A percentile compares a stretch with the other conserved stretches of the same genome.
phyloP scores from a whole-genome alignment of 2,888 invertebrate species.

The Epiperipatus broadwayi region DNA sequence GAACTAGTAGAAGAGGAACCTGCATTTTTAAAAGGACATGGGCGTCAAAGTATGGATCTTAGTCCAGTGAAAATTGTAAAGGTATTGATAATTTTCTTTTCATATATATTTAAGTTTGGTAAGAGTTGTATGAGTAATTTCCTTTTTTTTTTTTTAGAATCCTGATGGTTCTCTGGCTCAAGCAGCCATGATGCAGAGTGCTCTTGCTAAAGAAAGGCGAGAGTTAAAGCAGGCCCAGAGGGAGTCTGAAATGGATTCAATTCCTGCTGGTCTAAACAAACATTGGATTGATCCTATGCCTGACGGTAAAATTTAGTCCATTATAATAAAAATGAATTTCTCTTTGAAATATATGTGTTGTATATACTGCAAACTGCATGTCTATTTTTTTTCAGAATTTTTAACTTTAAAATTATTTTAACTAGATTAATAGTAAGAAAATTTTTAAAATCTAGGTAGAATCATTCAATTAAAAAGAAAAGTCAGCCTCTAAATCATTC shows the following conservation, averaged over 20 bases:
- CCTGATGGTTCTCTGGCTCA: slow-evolving; percentile 97
- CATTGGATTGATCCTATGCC: slow-evolving; percentile 94
- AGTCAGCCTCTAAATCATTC: too few relatives aligned
- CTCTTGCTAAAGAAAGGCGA: slow-evolving; percentile 83
- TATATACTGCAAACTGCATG: background rate
- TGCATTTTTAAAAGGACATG: slow-evolving; percentile 56
- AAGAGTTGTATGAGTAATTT: slow-evolving; percentile 1
- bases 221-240: slow-evolving; percentile 52
- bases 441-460: too few relatives aligned
- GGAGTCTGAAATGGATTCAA: slow-evolving; percentile 71
- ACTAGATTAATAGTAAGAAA: too few relatives aligned
- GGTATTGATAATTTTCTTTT: slow-evolving; percentile 22
- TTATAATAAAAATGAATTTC: background rate
- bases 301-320: slow-evolving; percentile 37
- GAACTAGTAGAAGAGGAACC: slow-evolving; percentile 97
- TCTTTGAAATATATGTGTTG: background rate
- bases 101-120: too few relatives aligned
- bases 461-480: too few relatives aligned
- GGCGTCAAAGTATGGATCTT: slow-evolving; percentile 59
- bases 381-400: too few relatives aligned
- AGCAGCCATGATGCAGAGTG: slow-evolving; percentile 99
- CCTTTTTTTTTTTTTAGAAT: too few relatives aligned
- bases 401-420: too few relatives aligned
- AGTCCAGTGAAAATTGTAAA: slow-evolving; percentile 87
- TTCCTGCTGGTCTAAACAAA: slow-evolving; percentile 48